Evolutionary conservation across 1,140 invertebrate genomes (phyloP).

Genomic region (Bombus sylvicola): DNA sequence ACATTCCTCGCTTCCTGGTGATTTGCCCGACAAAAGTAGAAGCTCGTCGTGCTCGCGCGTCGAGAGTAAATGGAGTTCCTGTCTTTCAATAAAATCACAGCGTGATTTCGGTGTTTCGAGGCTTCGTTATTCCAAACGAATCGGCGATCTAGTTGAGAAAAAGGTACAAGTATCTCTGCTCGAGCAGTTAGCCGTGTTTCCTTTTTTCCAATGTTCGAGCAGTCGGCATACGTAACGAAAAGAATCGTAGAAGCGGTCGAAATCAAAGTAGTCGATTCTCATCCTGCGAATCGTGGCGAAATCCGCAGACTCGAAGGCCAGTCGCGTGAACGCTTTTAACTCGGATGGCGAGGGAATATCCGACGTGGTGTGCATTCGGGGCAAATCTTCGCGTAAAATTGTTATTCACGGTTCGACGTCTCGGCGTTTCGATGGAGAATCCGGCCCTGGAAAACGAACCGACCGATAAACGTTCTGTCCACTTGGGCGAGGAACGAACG

Average conservation of each 20-base stretch:
- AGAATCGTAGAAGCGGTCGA: not conserved
- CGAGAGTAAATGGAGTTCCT: not conserved
- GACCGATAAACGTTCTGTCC: conserved; percentile 13
- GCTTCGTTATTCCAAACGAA: not conserved
- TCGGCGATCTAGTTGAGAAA: no score
- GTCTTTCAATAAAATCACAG: not conserved
- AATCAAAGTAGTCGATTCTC: not conserved
- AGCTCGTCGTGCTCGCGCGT: not conserved
- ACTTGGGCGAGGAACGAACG: not conserved
- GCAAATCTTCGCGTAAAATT: conserved; percentile 37
- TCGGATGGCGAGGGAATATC: conserved; percentile 1
- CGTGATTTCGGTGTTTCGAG: not conserved
- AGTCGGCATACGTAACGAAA: not conserved
- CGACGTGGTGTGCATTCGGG: conserved; percentile 37
- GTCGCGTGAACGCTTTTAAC: conserved; percentile 42
- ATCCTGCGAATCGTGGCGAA: not conserved
- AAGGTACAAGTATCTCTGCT: no score
- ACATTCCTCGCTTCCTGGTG: no score
- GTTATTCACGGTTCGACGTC: conserved; percentile 41
- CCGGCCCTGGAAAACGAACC: not conserved
- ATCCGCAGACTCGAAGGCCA: conserved; percentile 17
- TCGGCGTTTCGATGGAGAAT: not conserved
- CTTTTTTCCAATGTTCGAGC: not conserved
- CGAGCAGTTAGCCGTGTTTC: not conserved
- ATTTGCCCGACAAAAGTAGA: not conserved